These are phyloP conservation scores for Drosophila bocqueti DNA, from an alignment of 1,140 invertebrate species.

Conservation along the genomic window DNA sequence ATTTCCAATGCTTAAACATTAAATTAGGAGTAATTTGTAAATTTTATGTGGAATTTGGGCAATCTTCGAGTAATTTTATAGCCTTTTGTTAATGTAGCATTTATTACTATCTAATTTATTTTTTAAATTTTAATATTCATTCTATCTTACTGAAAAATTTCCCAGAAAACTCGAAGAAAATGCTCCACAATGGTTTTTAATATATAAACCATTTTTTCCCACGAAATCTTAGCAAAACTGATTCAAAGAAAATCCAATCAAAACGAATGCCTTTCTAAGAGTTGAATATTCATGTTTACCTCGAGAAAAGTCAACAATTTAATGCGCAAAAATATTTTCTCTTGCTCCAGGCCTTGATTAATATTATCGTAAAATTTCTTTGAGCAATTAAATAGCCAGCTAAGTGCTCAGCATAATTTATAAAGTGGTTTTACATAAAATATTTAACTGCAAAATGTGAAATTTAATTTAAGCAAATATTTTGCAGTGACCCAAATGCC, in stretches of 20 bases:
- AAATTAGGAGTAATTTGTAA: neutral
- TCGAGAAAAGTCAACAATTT: slow-evolving; percentile 1
- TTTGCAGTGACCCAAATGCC: neutral
- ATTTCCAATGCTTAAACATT: neutral
- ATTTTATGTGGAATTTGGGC: neutral
- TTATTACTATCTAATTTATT: neutral
- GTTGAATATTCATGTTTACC: neutral
- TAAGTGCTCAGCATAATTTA: slow-evolving; percentile 1
- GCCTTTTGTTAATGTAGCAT: neutral
- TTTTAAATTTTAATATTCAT: neutral
- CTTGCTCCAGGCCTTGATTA: neutral
- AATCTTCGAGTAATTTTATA: neutral
- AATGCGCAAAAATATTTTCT: neutral
- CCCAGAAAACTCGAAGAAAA: neutral
- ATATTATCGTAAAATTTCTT: neutral
- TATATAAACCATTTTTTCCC: neutral
- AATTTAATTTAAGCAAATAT: slow-evolving; percentile 13
- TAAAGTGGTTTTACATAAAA: neutral
- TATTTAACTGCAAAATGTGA: neutral
- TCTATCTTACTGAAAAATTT: neutral
- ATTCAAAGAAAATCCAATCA: slow-evolving; percentile 7
- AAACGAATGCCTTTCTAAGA: neutral
- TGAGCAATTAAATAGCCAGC: slow-evolving; percentile 4
- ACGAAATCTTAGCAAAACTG: neutral
- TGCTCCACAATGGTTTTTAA: neutral